Evolutionary conservation across 2,113 vertebrate genomes (phyloP), one percentile per base, ranked within the genome.

Genomic region (Prunella fulvescens): DNA sequence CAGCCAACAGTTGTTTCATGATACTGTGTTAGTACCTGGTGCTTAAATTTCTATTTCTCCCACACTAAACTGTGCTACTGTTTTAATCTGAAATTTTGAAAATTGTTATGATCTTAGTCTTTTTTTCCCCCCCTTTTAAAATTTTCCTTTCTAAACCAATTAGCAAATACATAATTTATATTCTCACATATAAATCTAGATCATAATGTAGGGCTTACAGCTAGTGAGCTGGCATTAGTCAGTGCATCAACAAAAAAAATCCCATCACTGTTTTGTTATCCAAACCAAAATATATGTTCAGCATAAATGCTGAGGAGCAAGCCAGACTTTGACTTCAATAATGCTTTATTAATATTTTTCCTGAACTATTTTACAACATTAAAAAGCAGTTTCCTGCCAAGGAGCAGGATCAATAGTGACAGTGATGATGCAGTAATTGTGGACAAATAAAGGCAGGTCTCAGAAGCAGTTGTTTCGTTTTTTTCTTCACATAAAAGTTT

Each of bases 11-110:
- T 20, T 65, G 33, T n/a, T 76, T 40, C 1, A 4, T 15, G 11
- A 29, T 17, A 22, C 17, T 4, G 3, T 26, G 9, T 24, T 74
- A 66, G 4, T 22, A 58, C 9, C 39, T 37, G 23, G 18, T 56
- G 42, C 24, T 92, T 65, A 23, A 25, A 23, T 44, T 60, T 60
- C 6, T n/a, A 3, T 81, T 78, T 88, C 14, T 85, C 19, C 19
- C 29, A 2, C 37, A n/a, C 14, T 14, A 48, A 66, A 1, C 26
- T 72, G 19, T n/a, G 26, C 6, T 40, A 14, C 33, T 0, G 0
- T n/a, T 77, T 62, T 78, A 35, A 61, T 61, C n/a, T 24, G 29
- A 47, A 56, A 11, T 26, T 81, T 90, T 39, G 4, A 5, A 12
- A 65, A 22, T 17, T 29, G 19, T 33, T 81, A 29, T 12, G 1